phyloP scores from a whole-genome alignment of 2,797 vertebrate species.

The Chaunax sp. region DNA sequence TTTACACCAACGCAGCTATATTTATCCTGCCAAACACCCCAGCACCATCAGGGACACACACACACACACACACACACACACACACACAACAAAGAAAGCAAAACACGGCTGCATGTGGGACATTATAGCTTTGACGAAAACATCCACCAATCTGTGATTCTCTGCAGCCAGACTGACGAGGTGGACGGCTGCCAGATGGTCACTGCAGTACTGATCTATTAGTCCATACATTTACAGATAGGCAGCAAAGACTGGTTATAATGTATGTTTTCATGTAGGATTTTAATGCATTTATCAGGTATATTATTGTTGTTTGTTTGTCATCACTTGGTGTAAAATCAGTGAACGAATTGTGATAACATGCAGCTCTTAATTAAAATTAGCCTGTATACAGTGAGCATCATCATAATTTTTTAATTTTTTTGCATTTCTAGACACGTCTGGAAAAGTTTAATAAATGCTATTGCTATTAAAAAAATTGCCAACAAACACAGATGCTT shows the following conservation, averaged over 20 bases:
- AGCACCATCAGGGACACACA: slow-evolving; percentile 78
- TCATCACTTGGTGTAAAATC: not conserved
- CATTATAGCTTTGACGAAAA: slow-evolving; percentile 75
- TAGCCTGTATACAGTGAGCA: too few relatives aligned
- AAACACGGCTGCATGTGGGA: slow-evolving; percentile 72
- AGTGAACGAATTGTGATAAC: not conserved
- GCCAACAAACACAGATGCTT: not conserved
- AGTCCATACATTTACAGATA: slow-evolving; percentile 24
- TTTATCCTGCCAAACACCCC: slow-evolving; percentile 84
- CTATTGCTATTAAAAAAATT: not conserved
- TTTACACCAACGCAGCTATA: slow-evolving; percentile 85
- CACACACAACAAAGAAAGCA: slow-evolving; percentile 52
- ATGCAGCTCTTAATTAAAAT: not conserved
- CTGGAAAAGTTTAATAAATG: not conserved
- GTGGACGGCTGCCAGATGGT: slow-evolving; percentile 52
- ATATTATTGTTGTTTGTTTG: not conserved
- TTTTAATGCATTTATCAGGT: not conserved
- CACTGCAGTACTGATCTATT: slow-evolving; percentile 10
- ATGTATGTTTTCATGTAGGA: not conserved
- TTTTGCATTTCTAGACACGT: not conserved
- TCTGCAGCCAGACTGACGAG: slow-evolving; percentile 55
- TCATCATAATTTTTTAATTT: too few relatives aligned
- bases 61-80: slow-evolving; percentile 39
- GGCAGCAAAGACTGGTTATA: not conserved
- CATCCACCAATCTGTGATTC: slow-evolving; percentile 73